Evolutionary conservation across 2,113 vertebrate genomes (phyloP).

Genomic region (Trematomus loennbergii): DNA sequence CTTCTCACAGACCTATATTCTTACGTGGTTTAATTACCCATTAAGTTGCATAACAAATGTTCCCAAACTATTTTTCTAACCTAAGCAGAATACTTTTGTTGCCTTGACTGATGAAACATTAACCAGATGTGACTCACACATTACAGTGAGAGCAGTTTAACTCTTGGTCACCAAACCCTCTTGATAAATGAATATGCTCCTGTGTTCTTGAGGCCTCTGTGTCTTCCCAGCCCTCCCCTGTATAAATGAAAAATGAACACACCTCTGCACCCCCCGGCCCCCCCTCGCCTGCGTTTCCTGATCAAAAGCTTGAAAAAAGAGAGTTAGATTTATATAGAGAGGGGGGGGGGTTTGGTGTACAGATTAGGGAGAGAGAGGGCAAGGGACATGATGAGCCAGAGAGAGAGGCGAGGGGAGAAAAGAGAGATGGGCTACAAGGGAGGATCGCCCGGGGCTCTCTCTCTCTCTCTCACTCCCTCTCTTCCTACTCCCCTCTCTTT

Average conservation of each 20-base stretch:
- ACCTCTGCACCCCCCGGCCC: not conserved
- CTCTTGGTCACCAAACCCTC: not conserved
- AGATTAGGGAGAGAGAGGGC: constrained; percentile 1
- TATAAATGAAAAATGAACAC: constrained; percentile 38
- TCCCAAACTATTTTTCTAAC: no score
- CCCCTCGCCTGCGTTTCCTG: not conserved
- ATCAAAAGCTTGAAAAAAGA: constrained; percentile 12
- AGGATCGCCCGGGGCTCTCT: constrained; percentile 38
- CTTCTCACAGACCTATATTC: no score
- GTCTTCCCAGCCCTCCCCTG: no score
- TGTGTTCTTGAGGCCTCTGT: constrained; percentile 46
- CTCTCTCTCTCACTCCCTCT: not conserved
- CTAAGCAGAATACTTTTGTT: no score
- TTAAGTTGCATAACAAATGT: no score
- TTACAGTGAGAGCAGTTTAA: no score
- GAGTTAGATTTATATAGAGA: not conserved
- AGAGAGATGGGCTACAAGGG: constrained; percentile 29
- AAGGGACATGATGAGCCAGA: not conserved
- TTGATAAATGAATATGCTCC: not conserved
- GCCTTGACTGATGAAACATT: no score
- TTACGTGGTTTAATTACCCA: no score
- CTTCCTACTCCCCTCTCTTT: not conserved
- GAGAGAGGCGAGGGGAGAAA: constrained; percentile 7
- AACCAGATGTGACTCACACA: no score
- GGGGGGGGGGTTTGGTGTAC: constrained; percentile 1